Evolutionary conservation across 2,797 vertebrate species (phyloP), one percentile per base, ranked within the genome.

Genomic region (Rhynchotus rufescens): DNA sequence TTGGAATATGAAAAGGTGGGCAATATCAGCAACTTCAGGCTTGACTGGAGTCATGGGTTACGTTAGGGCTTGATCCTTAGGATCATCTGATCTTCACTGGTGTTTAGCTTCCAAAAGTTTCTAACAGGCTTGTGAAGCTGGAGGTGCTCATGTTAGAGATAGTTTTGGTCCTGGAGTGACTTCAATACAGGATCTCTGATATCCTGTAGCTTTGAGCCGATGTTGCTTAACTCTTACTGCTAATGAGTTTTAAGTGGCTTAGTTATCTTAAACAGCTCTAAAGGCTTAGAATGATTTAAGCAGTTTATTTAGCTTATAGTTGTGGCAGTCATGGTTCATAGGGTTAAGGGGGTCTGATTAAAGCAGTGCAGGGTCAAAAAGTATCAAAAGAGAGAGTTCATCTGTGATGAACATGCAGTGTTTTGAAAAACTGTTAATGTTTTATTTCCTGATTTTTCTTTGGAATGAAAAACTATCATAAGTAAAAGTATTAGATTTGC

Each of bases 191-290:
- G n/a, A 84, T 74, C 64, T 86, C 67, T 65, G 40, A 57, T 81
- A 86, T 3, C 7, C 51, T 76, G 36, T 61, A 38, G 59, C 32
- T 38, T 61, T 61, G 59, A 61, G 59, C 62, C 80, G 45, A 78
- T 71, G 52, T 76, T 92, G 51, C 32, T 91, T 93, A 87, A 64
- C 30, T 92, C 79, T 75, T 69, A 74, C 14, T 64, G 62, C 60
- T 62, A 86, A 68, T 49, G 66, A 94, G 23, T 89, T 84, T 85
- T 15, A 93, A 84, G 59, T 49, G 32, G 60, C 51, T 92, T 93
- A 71, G 52, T 90, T 94, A 81, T 76, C 86, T 90, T 69, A 84
- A 87, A 92, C 51, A 88, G 34, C 69, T 93, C 67, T 76, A 49
- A 83, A 79, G 47, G 44, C 52, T 92, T 90, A 60, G 42, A 52